A percentile compares a stretch with the other conserved stretches of the same genome.
These are phyloP conservation scores for Ophion costatus DNA, from an alignment of 2,888 invertebrate genomes.

Conservation along the genomic window DNA sequence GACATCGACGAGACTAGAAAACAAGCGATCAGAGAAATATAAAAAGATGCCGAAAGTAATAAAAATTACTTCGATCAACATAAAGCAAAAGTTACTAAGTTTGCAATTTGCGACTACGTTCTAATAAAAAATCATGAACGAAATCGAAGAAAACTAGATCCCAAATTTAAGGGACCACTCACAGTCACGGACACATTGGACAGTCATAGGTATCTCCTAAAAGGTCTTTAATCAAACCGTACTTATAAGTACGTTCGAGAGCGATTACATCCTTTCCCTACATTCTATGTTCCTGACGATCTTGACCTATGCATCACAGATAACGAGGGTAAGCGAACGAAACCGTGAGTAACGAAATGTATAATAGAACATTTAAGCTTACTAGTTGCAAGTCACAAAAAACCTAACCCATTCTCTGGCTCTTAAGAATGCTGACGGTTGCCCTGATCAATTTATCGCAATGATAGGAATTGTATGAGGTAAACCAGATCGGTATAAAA, in stretches of 20 bases:
- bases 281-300: background rate
- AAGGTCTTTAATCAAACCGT: constrained; percentile 36
- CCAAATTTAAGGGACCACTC: constrained; percentile 48
- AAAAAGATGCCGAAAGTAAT: constrained; percentile 35
- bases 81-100: constrained; percentile 40
- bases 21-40: constrained; percentile 35
- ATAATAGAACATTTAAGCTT: no score
- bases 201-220: constrained; percentile 40
- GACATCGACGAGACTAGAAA: constrained; percentile 52
- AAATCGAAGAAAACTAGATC: no score
- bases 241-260: constrained; percentile 54
- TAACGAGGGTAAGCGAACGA: background rate
- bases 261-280: constrained; percentile 34
- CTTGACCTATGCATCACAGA: background rate
- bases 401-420: background rate
- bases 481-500: no score
- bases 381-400: no score
- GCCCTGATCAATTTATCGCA: no score
- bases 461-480: no score
- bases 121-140: constrained; percentile 53
- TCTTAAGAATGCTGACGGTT: no score
- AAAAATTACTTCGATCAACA: constrained; percentile 36
- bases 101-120: constrained; percentile 38
- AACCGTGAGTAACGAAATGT: no score
- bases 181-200: constrained; percentile 35